Evolutionary conservation across 1,140 invertebrate species (phyloP).

Genomic region (Halictus rubicundus): DNA sequence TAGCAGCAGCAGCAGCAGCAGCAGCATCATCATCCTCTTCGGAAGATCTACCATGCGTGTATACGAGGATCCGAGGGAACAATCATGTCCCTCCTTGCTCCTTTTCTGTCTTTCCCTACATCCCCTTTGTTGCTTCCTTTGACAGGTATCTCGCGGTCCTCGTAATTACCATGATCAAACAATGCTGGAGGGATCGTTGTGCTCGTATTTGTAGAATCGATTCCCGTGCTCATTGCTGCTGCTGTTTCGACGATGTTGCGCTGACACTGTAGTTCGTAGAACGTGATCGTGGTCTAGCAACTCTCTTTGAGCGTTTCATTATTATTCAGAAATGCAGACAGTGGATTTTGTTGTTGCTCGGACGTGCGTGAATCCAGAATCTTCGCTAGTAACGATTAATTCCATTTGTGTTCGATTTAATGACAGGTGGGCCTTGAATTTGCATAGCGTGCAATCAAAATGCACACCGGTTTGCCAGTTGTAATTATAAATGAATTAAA

Average conservation of each 20-base stretch:
- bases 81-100: not conserved
- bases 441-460: too few species aligned
- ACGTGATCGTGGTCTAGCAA: conserved; percentile 39
- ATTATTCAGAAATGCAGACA: conserved; percentile 40
- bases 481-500: too few species aligned
- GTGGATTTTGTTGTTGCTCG: not conserved
- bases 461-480: too few species aligned
- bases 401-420: too few species aligned
- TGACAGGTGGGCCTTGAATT: too few species aligned
- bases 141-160: conserved; percentile 57
- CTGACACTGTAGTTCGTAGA: not conserved
- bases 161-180: conserved; percentile 76
- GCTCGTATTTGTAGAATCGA: conserved; percentile 11
- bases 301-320: conserved; percentile 45
- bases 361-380: not conserved
- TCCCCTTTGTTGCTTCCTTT: conserved; percentile 43
- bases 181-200: conserved; percentile 61
- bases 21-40: not conserved
- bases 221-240: not conserved
- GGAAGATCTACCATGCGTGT: not conserved
- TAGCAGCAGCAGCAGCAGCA: conserved; percentile 9
- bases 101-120: conserved; percentile 13
- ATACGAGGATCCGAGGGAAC: not conserved
- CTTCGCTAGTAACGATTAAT: not conserved
- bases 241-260: not conserved